Conservation (phyloP, 2,113 vertebrate species). For the Platanista minor region DNA sequence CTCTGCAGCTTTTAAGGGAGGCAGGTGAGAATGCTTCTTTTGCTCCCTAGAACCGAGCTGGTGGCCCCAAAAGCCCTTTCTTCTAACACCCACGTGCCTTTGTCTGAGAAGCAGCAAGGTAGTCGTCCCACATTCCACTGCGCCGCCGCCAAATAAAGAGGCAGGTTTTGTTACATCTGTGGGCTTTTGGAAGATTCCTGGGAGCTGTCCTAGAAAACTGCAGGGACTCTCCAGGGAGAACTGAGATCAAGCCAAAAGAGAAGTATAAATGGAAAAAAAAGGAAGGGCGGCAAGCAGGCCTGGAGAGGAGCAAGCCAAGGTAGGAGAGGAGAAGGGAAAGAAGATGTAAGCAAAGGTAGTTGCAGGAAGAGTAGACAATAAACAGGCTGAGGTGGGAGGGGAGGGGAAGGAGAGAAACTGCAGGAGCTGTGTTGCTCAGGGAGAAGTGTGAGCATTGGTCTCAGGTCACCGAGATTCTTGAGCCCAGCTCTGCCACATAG, state of each 20-base stretch:
- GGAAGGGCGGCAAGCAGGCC: background rate
- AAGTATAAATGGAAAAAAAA: conserved; percentile 52
- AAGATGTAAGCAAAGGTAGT: background rate
- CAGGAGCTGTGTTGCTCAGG: background rate
- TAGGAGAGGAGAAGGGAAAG: background rate
- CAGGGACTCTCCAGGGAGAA: conserved; percentile 47
- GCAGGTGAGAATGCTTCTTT: background rate
- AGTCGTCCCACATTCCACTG: conserved; percentile 4
- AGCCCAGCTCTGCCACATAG: background rate
- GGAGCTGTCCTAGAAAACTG: conserved; percentile 74
- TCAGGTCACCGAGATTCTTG: background rate
- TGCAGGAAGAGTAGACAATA: background rate
- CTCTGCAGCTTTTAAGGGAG: conserved; percentile 7
- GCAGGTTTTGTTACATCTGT: conserved; percentile 58
- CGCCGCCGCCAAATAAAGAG: conserved; percentile 30
- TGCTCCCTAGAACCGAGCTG: background rate
- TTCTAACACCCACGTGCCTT: background rate
- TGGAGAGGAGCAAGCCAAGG: conserved; percentile 14
- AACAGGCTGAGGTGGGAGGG: background rate
- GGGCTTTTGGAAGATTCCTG: conserved; percentile 54
- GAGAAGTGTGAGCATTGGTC: background rate
- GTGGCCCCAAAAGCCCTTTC: background rate
- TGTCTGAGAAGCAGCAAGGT: conserved; percentile 40
- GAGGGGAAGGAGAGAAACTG: background rate
- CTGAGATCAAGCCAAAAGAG: conserved; percentile 62